phyloP scores from a whole-genome alignment of 1,140 invertebrate species.

The Telenomus remus region DNA sequence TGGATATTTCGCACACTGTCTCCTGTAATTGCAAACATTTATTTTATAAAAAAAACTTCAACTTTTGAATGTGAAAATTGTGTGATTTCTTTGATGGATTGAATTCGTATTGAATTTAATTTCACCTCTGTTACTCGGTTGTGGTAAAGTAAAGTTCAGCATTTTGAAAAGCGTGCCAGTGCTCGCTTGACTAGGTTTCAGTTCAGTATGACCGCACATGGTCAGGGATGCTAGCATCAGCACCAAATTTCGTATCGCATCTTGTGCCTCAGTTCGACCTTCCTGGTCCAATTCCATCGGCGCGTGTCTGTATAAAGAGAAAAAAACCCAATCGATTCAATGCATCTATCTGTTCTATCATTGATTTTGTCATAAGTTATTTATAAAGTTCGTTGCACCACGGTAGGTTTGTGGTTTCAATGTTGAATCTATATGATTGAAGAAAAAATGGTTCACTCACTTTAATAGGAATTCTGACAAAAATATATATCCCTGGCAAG shows the following conservation, averaged over 20 bases:
- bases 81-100: too few relatives aligned
- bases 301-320: conserved; percentile 63
- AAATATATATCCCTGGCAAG: conserved; percentile 95
- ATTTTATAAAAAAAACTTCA: conserved; percentile 7
- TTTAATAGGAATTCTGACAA: conserved; percentile 95
- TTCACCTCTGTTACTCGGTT: conserved; percentile 89
- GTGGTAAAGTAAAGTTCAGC: conserved; percentile 92
- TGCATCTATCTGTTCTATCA: conserved; percentile 21
- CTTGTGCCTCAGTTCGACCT: conserved; percentile 84
- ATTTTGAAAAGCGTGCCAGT: conserved; percentile 93
- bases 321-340: conserved; percentile 24
- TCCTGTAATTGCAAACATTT: conserved; percentile 67
- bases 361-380: conserved; percentile 24
- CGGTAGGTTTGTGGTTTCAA: too few relatives aligned
- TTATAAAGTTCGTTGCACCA: conserved; percentile 17
- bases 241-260: conserved; percentile 93
- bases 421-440: too few relatives aligned
- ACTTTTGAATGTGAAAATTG: too few relatives aligned
- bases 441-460: conserved; percentile 76
- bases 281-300: conserved; percentile 84
- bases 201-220: conserved; percentile 93
- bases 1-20: conserved; percentile 93
- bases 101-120: background rate
- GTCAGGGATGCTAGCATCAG: conserved; percentile 94
- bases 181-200: conserved; percentile 89